Evolutionary conservation across 2,888 invertebrate genomes (phyloP).

Genomic region (Hyppa rectilinea): DNA sequence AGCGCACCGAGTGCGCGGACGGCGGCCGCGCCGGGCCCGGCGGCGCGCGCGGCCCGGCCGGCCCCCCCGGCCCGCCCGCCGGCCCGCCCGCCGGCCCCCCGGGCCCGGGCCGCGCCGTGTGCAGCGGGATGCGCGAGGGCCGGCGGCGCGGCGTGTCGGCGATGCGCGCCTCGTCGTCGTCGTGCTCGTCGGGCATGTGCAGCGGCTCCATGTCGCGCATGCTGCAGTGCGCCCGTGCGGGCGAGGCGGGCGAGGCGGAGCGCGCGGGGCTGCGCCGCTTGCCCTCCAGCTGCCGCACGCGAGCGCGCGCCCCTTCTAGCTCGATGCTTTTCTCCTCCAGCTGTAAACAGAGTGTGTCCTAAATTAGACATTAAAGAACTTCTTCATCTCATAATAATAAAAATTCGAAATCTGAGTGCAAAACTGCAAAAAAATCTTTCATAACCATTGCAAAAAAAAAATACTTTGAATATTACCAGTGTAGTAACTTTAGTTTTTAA

Average conservation of each 20-base stretch:
- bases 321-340: slow-evolving; percentile 96
- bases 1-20: slow-evolving; percentile 77
- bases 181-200: slow-evolving; percentile 85
- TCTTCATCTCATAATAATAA: no score
- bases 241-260: slow-evolving; percentile 72
- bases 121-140: slow-evolving; percentile 85
- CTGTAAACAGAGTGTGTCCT: slow-evolving; percentile 82
- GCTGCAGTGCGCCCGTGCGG: slow-evolving; percentile 75
- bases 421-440: no score
- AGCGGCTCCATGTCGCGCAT: slow-evolving; percentile 88
- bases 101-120: slow-evolving; percentile 66
- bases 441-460: no score
- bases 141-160: slow-evolving; percentile 91
- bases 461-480: no score
- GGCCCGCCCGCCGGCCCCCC: slow-evolving; percentile 74
- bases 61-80: no score
- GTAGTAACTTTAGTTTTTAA: no score
- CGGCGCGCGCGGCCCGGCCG: slow-evolving; percentile 74
- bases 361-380: no score
- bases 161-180: slow-evolving; percentile 94
- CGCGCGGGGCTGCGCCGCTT: slow-evolving; percentile 64
- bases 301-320: slow-evolving; percentile 95
- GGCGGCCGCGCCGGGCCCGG: slow-evolving; percentile 74
- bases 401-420: no score
- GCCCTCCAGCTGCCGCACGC: slow-evolving; percentile 93